Conservation (phyloP, 1,140 invertebrate species). For the Meteorus sp. region DNA sequence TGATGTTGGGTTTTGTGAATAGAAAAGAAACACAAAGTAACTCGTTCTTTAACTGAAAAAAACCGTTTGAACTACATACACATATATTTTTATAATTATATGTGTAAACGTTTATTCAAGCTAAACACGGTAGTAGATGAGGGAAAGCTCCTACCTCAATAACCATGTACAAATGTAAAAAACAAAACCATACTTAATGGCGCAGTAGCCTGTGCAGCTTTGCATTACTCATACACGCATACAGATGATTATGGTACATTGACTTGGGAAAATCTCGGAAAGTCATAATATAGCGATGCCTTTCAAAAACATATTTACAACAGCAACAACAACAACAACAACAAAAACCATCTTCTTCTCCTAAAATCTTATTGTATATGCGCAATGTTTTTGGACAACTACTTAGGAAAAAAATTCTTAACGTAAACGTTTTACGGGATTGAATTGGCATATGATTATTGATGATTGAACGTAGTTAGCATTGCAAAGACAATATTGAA, state of each 20-base stretch:
- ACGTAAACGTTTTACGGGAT: conserved; percentile 18
- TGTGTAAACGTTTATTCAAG: too few species aligned
- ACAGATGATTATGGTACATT: conserved; percentile 33
- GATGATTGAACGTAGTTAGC: too few species aligned
- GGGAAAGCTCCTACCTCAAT: neutral
- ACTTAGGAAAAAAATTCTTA: too few species aligned
- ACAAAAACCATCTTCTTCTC: neutral
- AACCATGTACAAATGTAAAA: neutral
- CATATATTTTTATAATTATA: too few species aligned
- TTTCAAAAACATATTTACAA: neutral
- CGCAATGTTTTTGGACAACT: too few species aligned
- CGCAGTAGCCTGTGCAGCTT: conserved; percentile 47
- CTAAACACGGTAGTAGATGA: too few species aligned
- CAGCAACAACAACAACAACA: neutral
- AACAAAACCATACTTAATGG: conserved; percentile 38
- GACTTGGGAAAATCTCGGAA: conserved; percentile 31
- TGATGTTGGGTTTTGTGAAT: conserved; percentile 34
- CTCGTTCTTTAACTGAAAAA: neutral
- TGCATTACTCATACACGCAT: conserved; percentile 48
- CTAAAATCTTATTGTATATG: neutral
- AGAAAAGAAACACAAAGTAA: conserved; percentile 33
- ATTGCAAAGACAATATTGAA: neutral
- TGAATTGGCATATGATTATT: neutral
- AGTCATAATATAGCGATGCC: conserved; percentile 31
- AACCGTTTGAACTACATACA: too few species aligned